A percentile compares a stretch with the other conserved stretches of the same genome.
phyloP scores from a whole-genome alignment of 2,797 vertebrate genomes.

The Delichon dasypus region DNA sequence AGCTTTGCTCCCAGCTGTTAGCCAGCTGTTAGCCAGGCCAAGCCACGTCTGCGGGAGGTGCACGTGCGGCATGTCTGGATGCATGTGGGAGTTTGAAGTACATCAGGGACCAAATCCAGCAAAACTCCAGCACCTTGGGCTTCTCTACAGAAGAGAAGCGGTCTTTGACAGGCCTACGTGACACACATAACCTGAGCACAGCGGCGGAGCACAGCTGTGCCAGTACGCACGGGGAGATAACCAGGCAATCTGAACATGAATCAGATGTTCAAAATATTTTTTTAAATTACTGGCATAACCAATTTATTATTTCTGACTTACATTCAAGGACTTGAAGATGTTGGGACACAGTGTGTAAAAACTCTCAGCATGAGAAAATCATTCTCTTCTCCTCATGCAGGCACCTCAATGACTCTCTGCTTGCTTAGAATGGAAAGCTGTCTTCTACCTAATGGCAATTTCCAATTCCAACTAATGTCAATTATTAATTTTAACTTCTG shows the following conservation, averaged over 20 bases:
- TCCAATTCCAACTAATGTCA: not conserved
- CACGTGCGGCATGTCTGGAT: not conserved
- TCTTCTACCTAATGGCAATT: not conserved
- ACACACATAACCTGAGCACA: accelerated
- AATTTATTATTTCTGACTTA: not conserved
- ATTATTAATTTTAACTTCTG: not conserved
- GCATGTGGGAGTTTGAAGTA: not conserved
- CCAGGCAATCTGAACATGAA: not conserved
- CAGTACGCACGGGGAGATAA: accelerated
- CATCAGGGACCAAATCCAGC: not conserved
- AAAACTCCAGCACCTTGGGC: not conserved
- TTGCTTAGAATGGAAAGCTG: not conserved
- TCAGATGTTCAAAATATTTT: not conserved
- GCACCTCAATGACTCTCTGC: not conserved
- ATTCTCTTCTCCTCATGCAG: not conserved
- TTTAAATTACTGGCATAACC: not conserved
- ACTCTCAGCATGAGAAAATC: not conserved
- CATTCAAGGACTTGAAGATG: not conserved
- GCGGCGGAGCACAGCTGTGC: not conserved
- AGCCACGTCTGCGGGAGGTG: accelerated
- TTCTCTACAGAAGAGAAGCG: not conserved
- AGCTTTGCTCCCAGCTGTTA: not conserved
- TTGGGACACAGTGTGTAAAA: not conserved
- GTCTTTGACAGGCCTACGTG: not conserved
- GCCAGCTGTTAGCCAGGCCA: not conserved